phyloP scores from a whole-genome alignment of 2,888 invertebrate genomes.

The Caenorhabditis sp. region DNA sequence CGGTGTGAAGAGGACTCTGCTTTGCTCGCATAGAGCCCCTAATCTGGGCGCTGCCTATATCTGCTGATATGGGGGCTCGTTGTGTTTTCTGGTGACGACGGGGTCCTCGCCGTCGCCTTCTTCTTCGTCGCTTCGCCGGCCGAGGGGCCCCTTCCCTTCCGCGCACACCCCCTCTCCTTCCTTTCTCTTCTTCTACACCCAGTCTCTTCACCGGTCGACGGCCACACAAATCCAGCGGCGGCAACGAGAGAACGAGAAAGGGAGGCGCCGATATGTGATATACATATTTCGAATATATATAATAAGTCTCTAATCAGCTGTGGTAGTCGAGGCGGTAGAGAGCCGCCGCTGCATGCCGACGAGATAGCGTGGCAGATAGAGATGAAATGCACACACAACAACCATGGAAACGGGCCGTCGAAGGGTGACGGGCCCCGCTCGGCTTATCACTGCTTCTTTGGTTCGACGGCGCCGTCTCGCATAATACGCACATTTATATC shows the following conservation, averaged over 20 bases:
- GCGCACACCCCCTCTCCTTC: constrained; percentile 21
- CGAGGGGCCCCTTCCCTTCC: constrained; percentile 22
- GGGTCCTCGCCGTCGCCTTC: constrained; percentile 30
- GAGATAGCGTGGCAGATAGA: constrained; percentile 7
- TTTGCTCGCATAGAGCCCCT: constrained; percentile 28
- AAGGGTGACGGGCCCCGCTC: constrained; percentile 23
- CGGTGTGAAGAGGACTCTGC: constrained; percentile 7
- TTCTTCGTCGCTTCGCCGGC: constrained; percentile 26
- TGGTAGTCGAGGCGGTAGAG: constrained; percentile 15
- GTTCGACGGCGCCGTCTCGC: constrained; percentile 14
- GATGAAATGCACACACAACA: constrained; percentile 15
- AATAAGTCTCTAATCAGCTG: constrained; percentile 54
- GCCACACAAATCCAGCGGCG: constrained; percentile 27
- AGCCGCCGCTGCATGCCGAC: constrained; percentile 3
- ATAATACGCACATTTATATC: constrained; percentile 16
- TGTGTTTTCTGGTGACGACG: constrained; percentile 46
- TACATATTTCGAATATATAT: constrained; percentile 43
- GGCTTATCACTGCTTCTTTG: constrained; percentile 42
- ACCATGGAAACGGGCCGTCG: constrained; percentile 52
- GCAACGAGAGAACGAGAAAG: constrained; percentile 12
- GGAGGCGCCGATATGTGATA: constrained; percentile 38
- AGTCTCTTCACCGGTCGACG: constrained; percentile 1
- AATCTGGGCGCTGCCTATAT: constrained; percentile 42
- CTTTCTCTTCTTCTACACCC: constrained; percentile 2
- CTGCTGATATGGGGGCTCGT: constrained; percentile 47